phyloP scores from a whole-genome alignment of 2,888 invertebrate species.

The Spialia ferax region DNA sequence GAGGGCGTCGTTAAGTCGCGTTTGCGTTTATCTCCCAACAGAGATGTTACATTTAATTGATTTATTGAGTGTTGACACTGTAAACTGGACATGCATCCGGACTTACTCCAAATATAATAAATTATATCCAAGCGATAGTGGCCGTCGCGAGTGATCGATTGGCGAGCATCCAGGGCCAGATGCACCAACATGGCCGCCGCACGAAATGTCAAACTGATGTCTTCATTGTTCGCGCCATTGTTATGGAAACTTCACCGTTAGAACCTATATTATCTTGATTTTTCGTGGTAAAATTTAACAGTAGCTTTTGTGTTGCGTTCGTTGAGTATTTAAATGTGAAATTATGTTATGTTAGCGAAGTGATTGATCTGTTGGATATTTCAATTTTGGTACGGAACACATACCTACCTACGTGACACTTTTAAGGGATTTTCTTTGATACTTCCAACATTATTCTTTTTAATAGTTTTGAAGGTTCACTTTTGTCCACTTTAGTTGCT shows the following conservation, averaged over 20 bases:
- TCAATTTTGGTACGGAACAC: not conserved
- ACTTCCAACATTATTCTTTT: too few species aligned
- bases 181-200: constrained; percentile 65
- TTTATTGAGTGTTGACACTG: constrained; percentile 81
- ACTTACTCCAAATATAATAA: constrained; percentile 77
- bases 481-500: too few species aligned
- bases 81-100: constrained; percentile 67
- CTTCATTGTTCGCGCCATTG: constrained; percentile 64
- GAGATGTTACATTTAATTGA: constrained; percentile 78
- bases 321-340: not conserved
- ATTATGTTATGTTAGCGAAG: not conserved
- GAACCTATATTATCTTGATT: constrained; percentile 43
- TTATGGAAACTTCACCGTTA: constrained; percentile 48
- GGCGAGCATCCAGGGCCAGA: constrained; percentile 62
- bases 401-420: not conserved
- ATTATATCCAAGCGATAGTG: constrained; percentile 70
- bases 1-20: constrained; percentile 13
- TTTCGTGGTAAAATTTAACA: constrained; percentile 32
- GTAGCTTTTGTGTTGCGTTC: constrained; percentile 19
- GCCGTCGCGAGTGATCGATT: constrained; percentile 66
- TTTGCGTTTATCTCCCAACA: constrained; percentile 53
- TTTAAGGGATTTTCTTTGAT: not conserved
- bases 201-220: constrained; percentile 56
- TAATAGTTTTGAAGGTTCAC: too few species aligned
- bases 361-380: constrained; percentile 4